Base-by-base conservation (phyloP, 2,113 vertebrate genomes). In the Crotalus tigris region DNA sequence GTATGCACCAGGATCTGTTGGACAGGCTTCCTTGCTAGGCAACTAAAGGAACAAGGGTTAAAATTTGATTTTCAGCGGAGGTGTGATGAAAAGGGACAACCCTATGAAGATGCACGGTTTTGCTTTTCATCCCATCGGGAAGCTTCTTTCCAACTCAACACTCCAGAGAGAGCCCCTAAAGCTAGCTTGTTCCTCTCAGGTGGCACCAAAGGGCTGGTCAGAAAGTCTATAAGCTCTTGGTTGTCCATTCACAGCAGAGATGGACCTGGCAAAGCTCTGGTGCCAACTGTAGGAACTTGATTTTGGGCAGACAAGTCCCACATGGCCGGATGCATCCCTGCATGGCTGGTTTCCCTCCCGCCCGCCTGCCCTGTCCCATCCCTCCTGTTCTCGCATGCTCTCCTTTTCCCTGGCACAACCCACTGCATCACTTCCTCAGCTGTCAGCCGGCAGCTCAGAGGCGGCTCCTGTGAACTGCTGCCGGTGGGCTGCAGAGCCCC, bases 261-360 rank as follows among this genome's bases (percentile, higher is more conserved):
- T 1, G 23, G 2, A 1, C 33, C 9, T 8, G 51, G 95, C 85
- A 85, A 2, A 55, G 87, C 90, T 9, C 93, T 26, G 95, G 93
- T 93, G 39, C 92, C 0, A 88, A 19, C 88, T 1, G 49, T 0
- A 54, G 93, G 91, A 96, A 94, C 96, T 90, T 90, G 96, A 88
- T 93, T 92, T 96, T 91, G 95, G 92, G 96, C 95, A 0, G 93
- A 87, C 96, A n/a, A 92, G 95, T 90, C 88, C 0, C 44, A 44
- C 44, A 44, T 44, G 44, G 44, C 44, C 3, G 3, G 44, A 44
- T 44, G 44, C 44, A 44, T 44, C 44, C 44, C 44, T 44, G 44
- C 44, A 44, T 44, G 44, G 44, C 44, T 44, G 44, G 3, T 44
- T 44, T 44, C 44, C 44, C 44, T 3, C 44, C 44, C 39, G 1